Conservation (phyloP, 2,113 vertebrate species). For the Semnopithecus entellus region DNA sequence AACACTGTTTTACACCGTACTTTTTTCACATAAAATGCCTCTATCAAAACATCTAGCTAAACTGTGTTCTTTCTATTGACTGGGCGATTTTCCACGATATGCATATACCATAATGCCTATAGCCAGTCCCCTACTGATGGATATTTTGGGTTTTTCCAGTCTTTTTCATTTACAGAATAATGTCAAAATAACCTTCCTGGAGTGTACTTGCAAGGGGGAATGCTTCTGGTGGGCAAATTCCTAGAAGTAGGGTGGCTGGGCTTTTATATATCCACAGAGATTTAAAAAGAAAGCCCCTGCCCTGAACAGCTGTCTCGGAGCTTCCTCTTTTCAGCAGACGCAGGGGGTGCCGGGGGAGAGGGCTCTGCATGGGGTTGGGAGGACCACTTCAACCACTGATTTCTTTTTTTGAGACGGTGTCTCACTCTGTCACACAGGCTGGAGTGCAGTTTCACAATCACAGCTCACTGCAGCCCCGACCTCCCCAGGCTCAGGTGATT, state of each 20-base stretch:
- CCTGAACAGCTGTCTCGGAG: rapidly evolving
- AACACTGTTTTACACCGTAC: not conserved
- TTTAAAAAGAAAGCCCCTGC: conserved; percentile 60
- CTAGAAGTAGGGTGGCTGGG: conserved; percentile 57
- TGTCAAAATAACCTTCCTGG: not conserved
- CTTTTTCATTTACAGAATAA: conserved; percentile 43
- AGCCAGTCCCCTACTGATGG: not conserved
- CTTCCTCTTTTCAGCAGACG: conserved; percentile 59
- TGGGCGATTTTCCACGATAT: not conserved
- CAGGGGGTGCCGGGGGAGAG: not conserved
- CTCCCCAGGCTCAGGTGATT: too few relatives aligned
- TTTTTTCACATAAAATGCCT: not conserved
- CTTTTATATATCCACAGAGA: conserved; percentile 42
- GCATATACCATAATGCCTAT: not conserved
- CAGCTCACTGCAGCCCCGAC: not conserved
- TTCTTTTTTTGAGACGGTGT: not conserved
- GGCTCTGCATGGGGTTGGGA: not conserved
- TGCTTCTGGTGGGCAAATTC: conserved; percentile 44
- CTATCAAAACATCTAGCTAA: rapidly evolving
- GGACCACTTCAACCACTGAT: not conserved
- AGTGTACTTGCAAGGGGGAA: not conserved
- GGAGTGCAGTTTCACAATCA: not conserved
- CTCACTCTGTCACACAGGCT: not conserved
- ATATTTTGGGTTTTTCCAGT: conserved; percentile 42
- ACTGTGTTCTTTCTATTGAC: rapidly evolving